phyloP scores from a whole-genome alignment of 2,113 vertebrate species.

The Regulus satrapa region DNA sequence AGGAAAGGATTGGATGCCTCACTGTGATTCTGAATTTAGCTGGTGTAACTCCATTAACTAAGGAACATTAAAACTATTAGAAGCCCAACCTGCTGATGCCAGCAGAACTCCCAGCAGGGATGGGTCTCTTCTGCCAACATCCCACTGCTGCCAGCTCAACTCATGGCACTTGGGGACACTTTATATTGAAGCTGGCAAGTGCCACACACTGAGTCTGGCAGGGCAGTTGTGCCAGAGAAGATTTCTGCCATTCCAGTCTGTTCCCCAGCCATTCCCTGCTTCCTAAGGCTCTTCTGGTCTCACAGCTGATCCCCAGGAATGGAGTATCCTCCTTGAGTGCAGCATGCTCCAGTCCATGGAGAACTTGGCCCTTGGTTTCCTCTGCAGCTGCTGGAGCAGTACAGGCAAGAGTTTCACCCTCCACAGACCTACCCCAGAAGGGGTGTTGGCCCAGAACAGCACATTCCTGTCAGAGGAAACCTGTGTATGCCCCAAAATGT shows the following conservation, averaged over 20 bases:
- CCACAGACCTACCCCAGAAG: neutral
- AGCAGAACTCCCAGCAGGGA: neutral
- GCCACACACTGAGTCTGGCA: accelerated
- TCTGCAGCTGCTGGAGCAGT: neutral
- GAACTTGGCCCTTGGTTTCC: neutral
- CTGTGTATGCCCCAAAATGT: neutral
- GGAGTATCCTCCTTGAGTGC: neutral
- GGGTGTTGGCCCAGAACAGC: accelerated
- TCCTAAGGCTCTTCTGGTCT: neutral
- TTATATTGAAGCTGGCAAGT: neutral
- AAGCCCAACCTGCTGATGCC: neutral
- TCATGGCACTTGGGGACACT: neutral
- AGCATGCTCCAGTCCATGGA: neutral
- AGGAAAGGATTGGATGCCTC: neutral
- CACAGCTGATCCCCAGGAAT: neutral
- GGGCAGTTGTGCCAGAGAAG: neutral
- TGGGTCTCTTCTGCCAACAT: neutral
- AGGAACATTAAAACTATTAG: neutral
- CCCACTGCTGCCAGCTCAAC: neutral
- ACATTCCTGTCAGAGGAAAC: neutral
- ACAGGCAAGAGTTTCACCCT: neutral
- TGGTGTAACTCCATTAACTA: neutral
- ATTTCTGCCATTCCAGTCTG: neutral
- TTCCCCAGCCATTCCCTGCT: neutral
- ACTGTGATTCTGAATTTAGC: neutral